phyloP scores from a whole-genome alignment of 1,140 invertebrate genomes.

The Scaptomyza hsui region DNA sequence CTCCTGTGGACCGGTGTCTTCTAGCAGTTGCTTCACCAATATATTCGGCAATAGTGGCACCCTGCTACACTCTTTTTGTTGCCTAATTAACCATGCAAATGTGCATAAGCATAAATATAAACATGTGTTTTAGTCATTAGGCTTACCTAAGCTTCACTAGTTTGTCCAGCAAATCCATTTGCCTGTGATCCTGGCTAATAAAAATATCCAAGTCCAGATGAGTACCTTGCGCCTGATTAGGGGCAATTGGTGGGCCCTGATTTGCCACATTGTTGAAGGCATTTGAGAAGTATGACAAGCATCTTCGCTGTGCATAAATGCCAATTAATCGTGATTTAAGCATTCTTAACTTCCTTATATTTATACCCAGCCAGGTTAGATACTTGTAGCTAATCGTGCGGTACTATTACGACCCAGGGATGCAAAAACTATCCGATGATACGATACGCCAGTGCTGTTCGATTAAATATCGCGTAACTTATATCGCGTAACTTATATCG shows the following conservation, averaged over 20 bases:
- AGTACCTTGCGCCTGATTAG: not conserved
- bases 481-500: not conserved
- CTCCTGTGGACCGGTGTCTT: slow-evolving; percentile 84
- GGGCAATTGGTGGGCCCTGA: slow-evolving; percentile 29
- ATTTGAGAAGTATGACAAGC: slow-evolving; percentile 59
- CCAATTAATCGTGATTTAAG: slow-evolving; percentile 43
- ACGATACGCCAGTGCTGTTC: no score
- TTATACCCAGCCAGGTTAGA: not conserved
- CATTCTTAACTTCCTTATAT: slow-evolving; percentile 37
- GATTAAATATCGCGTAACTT: not conserved
- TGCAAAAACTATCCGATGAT: not conserved
- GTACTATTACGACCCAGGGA: not conserved
- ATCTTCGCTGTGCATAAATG: slow-evolving; percentile 34
- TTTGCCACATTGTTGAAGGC: slow-evolving; percentile 60
- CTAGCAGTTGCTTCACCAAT: slow-evolving; percentile 57
- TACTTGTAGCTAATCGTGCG: not conserved
- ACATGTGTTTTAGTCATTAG: not conserved
- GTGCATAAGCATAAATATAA: not conserved
- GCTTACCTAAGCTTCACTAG: slow-evolving; percentile 54
- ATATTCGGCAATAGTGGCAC: slow-evolving; percentile 56
- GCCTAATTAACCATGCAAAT: slow-evolving; percentile 23
- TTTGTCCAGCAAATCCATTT: slow-evolving; percentile 60
- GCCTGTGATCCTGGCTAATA: slow-evolving; percentile 52
- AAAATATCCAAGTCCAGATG: slow-evolving; percentile 58
- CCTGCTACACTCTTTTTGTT: slow-evolving; percentile 53